phyloP scores from a whole-genome alignment of 2,888 invertebrate species.

The Dolomedes plantarius region DNA sequence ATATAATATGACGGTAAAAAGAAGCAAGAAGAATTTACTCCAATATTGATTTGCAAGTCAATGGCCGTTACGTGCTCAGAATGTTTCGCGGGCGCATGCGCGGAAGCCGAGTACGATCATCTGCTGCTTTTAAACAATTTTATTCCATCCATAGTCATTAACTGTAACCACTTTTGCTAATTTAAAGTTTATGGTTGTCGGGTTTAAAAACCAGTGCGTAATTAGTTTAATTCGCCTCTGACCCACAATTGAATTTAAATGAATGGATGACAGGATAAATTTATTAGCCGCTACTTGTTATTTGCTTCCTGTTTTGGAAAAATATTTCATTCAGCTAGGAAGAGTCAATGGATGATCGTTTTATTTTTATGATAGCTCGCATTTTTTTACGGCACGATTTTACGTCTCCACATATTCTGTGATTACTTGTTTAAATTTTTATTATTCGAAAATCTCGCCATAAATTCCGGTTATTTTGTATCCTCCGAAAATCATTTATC shows the following conservation, averaged over 20 bases:
- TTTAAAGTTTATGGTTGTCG: conserved; percentile 71
- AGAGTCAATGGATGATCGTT: conserved; percentile 61
- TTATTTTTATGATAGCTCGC: conserved; percentile 63
- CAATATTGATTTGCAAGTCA: conserved; percentile 68
- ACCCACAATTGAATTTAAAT: conserved; percentile 70
- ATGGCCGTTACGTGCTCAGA: conserved; percentile 65
- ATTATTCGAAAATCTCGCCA: not conserved
- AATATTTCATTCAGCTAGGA: conserved; percentile 65
- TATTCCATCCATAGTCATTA: conserved; percentile 69
- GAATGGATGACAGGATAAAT: conserved; percentile 64
- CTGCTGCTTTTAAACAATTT: conserved; percentile 66
- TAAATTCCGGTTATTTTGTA: too few species aligned
- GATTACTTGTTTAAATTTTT: conserved; percentile 37
- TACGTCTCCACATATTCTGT: conserved; percentile 44
- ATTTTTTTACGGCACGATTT: conserved; percentile 46
- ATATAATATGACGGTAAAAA: conserved; percentile 43
- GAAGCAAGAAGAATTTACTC: conserved; percentile 55
- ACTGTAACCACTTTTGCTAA: conserved; percentile 71
- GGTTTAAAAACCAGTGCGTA: conserved; percentile 51
- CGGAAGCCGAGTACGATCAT: conserved; percentile 32
- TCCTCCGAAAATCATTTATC: too few species aligned
- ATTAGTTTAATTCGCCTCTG: conserved; percentile 70
- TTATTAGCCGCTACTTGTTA: conserved; percentile 52
- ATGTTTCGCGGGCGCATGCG: conserved; percentile 51
- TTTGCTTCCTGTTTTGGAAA: conserved; percentile 55